Percentiles rank a stretch among this genome's conserved stretches.
These are phyloP conservation scores for Trachelus tabidus DNA, from an alignment of 2,888 invertebrate species.

Conservation along the genomic window DNA sequence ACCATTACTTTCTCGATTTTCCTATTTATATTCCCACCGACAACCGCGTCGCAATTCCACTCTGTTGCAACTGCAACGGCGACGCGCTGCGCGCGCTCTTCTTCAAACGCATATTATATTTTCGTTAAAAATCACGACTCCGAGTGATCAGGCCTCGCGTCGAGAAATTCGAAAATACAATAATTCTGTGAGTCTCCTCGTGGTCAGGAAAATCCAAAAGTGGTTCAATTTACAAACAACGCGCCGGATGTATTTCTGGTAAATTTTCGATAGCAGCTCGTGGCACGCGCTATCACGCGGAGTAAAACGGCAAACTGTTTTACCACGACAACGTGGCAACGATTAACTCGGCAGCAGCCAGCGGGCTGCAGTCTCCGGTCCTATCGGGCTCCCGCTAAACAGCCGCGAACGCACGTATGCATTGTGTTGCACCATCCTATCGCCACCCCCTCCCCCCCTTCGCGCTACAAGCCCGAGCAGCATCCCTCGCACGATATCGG, in stretches of 20 bases:
- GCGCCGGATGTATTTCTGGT: neutral
- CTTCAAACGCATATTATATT: neutral
- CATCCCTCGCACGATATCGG: slow-evolving; percentile 7
- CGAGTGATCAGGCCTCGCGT: neutral
- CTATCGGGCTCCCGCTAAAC: slow-evolving; percentile 21
- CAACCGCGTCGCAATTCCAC: neutral
- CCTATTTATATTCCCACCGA: neutral
- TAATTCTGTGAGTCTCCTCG: neutral
- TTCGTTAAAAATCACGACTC: neutral
- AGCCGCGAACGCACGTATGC: neutral
- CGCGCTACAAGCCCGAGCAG: slow-evolving; percentile 3
- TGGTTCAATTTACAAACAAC: neutral
- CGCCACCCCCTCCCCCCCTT: neutral
- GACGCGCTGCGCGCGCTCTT: neutral
- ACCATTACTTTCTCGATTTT: neutral
- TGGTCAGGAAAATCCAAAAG: neutral
- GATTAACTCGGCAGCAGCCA: slow-evolving; percentile 52
- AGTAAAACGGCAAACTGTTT: slow-evolving; percentile 58
- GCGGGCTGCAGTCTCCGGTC: slow-evolving; percentile 26
- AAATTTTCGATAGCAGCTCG: slow-evolving; percentile 13
- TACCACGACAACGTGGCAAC: slow-evolving; percentile 59
- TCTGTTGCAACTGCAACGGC: neutral
- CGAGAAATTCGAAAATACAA: neutral
- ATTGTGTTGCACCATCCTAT: neutral
- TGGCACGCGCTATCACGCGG: slow-evolving; percentile 25